Evolutionary conservation across 2,888 invertebrate species (phyloP).

Genomic region (Ceraclea dissimilis): DNA sequence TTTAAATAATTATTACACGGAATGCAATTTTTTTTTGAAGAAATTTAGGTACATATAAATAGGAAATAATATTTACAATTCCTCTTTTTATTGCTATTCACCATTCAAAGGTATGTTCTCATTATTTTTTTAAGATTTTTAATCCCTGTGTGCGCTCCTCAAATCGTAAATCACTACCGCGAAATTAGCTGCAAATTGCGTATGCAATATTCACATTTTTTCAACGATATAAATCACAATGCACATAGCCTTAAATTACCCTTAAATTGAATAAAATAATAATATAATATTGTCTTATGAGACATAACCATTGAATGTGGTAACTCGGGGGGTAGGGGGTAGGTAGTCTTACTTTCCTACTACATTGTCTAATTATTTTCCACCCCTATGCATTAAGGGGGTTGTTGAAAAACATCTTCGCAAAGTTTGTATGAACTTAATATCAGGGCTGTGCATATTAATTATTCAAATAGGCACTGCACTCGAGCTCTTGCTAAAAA

Average conservation of each 20-base stretch:
- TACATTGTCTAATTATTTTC: slow-evolving; percentile 14
- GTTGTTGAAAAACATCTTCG: neutral
- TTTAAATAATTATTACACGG: too few species aligned
- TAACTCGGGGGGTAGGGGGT: neutral
- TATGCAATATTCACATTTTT: neutral
- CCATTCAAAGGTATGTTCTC: too few species aligned
- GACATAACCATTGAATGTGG: neutral
- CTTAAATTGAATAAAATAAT: slow-evolving; percentile 15
- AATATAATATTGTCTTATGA: slow-evolving; percentile 1
- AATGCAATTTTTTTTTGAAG: too few species aligned
- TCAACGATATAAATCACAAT: slow-evolving; percentile 1
- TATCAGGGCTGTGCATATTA: neutral
- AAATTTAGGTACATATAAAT: too few species aligned
- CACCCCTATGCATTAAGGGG: slow-evolving; percentile 6
- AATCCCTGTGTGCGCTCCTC: neutral
- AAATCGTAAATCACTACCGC: neutral
- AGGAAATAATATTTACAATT: too few species aligned
- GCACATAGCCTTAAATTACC: neutral
- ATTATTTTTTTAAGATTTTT: too few species aligned
- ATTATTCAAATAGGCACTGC: neutral
- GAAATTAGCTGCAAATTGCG: neutral
- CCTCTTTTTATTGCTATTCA: too few species aligned
- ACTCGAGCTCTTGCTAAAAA: neutral
- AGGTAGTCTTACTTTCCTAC: too few species aligned
- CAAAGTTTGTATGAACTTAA: neutral